phyloP scores from a whole-genome alignment of 2,797 vertebrate species.

The Chelon labrosus region DNA sequence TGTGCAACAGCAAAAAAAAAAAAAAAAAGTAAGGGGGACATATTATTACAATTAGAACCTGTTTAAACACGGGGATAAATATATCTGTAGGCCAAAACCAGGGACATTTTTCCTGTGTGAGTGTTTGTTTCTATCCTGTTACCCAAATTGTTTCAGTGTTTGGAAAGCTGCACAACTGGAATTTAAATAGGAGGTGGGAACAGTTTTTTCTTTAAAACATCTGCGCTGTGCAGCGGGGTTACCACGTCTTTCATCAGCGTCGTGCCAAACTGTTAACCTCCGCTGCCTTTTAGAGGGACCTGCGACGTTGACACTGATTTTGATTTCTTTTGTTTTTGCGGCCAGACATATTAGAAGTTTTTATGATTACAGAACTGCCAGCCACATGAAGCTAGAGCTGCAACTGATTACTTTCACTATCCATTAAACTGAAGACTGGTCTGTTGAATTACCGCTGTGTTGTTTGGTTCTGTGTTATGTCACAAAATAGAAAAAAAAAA shows the following conservation, averaged over 20 bases:
- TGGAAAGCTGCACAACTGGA: slow-evolving; percentile 32
- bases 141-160: slow-evolving; percentile 47
- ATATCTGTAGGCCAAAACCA: slow-evolving; percentile 36
- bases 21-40: slow-evolving; percentile 38
- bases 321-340: slow-evolving; percentile 13
- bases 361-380: background rate
- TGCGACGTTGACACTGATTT: background rate
- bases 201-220: slow-evolving; percentile 17
- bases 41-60: slow-evolving; percentile 62
- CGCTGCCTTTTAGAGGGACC: background rate
- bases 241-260: background rate
- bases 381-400: slow-evolving; percentile 4
- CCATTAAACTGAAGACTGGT: background rate
- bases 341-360: background rate
- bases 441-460: background rate
- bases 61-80: slow-evolving; percentile 64
- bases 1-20: slow-evolving; percentile 46
- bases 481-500: background rate
- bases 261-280: background rate
- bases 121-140: slow-evolving; percentile 49
- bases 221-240: slow-evolving; percentile 21
- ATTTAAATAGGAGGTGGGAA: slow-evolving; percentile 47
- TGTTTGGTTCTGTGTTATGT: slow-evolving; percentile 10
- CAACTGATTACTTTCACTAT: background rate
- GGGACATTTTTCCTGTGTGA: slow-evolving; percentile 42